These are phyloP conservation scores for Formica selysi DNA, from an alignment of 1,140 invertebrate species.

Conservation along the genomic window DNA sequence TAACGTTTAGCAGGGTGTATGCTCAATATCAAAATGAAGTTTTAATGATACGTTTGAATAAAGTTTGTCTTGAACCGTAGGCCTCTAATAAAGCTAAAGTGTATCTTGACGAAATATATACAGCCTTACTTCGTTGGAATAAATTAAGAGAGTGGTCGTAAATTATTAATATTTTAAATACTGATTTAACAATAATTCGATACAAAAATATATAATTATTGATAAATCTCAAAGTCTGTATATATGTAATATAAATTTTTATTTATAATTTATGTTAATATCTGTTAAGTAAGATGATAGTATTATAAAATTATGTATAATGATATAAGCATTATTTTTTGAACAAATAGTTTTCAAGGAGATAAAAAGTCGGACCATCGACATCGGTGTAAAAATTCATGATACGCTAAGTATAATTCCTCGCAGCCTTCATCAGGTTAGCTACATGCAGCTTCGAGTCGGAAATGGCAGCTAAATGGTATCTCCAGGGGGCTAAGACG, in stretches of 20 bases:
- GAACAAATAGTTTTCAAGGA: conserved; percentile 11
- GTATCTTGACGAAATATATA: conserved; percentile 31
- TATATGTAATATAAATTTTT: background rate
- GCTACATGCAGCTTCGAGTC: conserved; percentile 44
- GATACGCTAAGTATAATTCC: conserved; percentile 35
- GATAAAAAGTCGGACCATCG: conserved; percentile 14
- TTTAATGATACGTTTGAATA: conserved; percentile 47
- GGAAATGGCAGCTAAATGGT: conserved; percentile 49
- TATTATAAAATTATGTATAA: background rate
- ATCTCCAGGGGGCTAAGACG: conserved; percentile 9
- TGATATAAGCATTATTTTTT: background rate
- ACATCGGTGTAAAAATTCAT: background rate
- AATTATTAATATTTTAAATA: background rate
- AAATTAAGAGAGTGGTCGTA: background rate
- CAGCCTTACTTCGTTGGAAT: background rate
- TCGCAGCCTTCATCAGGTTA: conserved; percentile 25
- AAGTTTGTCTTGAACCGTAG: conserved; percentile 13
- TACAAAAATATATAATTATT: background rate
- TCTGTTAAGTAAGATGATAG: background rate
- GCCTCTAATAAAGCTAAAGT: conserved; percentile 33
- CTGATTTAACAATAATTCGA: background rate
- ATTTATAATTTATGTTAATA: background rate
- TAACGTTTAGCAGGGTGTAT: background rate
- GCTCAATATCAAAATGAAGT: conserved; percentile 34
- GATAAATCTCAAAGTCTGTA: background rate